These are phyloP conservation scores for Gymnocephalus cernua DNA, from an alignment of 2,113 vertebrate genomes.

Conservation along the genomic window DNA sequence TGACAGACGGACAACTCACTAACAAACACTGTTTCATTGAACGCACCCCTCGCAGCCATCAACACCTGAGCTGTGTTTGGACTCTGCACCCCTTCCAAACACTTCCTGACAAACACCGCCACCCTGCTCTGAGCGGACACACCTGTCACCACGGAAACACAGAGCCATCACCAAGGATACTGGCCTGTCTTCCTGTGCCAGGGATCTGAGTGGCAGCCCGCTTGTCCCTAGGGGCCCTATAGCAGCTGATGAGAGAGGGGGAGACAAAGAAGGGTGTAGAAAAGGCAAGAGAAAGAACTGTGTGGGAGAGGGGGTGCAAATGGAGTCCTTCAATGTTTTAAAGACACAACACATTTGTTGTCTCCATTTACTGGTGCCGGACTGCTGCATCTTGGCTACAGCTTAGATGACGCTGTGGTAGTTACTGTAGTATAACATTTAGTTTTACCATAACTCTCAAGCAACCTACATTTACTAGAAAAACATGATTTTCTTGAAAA, in stretches of 20 bases:
- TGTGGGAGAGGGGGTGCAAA: conserved; percentile 38
- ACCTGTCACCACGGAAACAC: conserved; percentile 78
- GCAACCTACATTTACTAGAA: not conserved
- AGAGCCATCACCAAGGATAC: conserved; percentile 75
- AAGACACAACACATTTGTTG: conserved; percentile 42
- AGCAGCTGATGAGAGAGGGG: conserved; percentile 73
- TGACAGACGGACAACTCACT: conserved; percentile 63
- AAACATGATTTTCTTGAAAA: not conserved
- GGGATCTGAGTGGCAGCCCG: conserved; percentile 59
- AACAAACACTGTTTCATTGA: conserved; percentile 61
- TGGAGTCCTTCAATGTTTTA: conserved; percentile 26
- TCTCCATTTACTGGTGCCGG: conserved; percentile 27
- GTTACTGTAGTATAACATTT: not conserved
- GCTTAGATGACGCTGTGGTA: conserved; percentile 10
- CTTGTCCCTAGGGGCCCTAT: conserved; percentile 67
- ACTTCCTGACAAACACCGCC: conserved; percentile 76
- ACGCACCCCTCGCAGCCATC: conserved; percentile 59
- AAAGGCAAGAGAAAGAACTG: conserved; percentile 42
- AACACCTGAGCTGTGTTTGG: conserved; percentile 75
- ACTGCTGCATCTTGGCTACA: conserved; percentile 13
- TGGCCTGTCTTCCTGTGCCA: conserved; percentile 68
- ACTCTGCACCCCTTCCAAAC: conserved; percentile 66
- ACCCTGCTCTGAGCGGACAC: conserved; percentile 75
- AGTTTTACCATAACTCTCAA: not conserved
- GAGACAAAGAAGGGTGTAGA: conserved; percentile 66